A percentile compares a stretch with the other conserved stretches of the same genome.
Evolutionary conservation across 1,140 invertebrate species (phyloP).

Genomic region (Drosophila pseudoananassae): DNA sequence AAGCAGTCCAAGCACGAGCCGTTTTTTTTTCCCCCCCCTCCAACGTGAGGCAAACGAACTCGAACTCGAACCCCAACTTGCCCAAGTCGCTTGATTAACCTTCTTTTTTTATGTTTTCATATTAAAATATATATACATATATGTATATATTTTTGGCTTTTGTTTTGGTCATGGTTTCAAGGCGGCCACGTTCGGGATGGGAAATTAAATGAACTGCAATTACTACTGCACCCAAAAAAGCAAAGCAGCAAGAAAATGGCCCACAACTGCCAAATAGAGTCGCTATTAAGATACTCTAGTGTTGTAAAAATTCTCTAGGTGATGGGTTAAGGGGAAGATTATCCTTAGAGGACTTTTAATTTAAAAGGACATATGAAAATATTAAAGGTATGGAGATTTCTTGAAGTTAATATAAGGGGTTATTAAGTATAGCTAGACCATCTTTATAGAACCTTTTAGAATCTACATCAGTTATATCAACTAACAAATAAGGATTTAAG

Average conservation of each 20-base stretch:
- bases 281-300: neutral
- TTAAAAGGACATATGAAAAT: too few relatives aligned
- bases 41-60: slow-evolving; percentile 30
- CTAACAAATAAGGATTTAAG: too few relatives aligned
- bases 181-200: slow-evolving; percentile 51
- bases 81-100: slow-evolving; percentile 71
- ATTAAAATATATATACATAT: slow-evolving; percentile 66
- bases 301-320: too few relatives aligned
- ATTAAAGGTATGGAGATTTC: too few relatives aligned
- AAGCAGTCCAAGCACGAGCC: slow-evolving; percentile 41
- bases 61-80: slow-evolving; percentile 29
- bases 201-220: slow-evolving; percentile 57
- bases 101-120: slow-evolving; percentile 58
- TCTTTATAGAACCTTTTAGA: too few relatives aligned
- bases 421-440: too few relatives aligned
- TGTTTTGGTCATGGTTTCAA: slow-evolving; percentile 55
- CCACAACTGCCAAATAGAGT: neutral
- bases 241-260: neutral
- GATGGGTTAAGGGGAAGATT: too few relatives aligned
- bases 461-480: too few relatives aligned
- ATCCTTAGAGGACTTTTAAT: too few relatives aligned
- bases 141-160: slow-evolving; percentile 32
- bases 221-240: slow-evolving; percentile 57
- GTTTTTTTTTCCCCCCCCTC: neutral
- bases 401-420: too few relatives aligned